Base-by-base conservation (phyloP, 2,797 vertebrate genomes). In the Xiphophorus birchmanni region DNA sequence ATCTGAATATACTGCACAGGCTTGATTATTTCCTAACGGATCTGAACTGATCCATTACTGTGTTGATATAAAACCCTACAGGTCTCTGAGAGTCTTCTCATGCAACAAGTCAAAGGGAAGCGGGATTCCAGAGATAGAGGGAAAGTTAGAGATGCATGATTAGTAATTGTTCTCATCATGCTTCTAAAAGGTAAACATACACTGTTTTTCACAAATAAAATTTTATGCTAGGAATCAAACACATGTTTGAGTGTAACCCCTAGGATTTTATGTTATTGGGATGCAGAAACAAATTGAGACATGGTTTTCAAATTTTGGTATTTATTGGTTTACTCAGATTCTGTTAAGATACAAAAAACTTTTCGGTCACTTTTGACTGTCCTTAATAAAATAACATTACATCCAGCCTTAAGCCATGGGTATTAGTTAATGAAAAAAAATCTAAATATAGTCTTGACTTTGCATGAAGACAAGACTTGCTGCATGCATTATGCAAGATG, bases 21-120 rank as follows among this genome's bases (percentile, higher is more conserved):
- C 26, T 71, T 54, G 80, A 85, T 84, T 76, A 37, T 81, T 47
- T 81, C 67, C 77, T 67, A n/a, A 65, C 58, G 79, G 54, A 60
- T 69, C 26, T 10, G 52, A 84, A 23, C 73, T 86, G 84, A 78
- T 77, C 23, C 56, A 90, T 92, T 90, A 80, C 89, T 86, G 90
- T 50, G 72, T 37, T 63, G 71, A 74, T 50, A 60, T 50, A 48
- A 52, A 48, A 77, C 75, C n/a, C 58, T 77, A 48, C 86, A 82
- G 80, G 81, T 75, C 77, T 73, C 52, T 85, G 77, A 74, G 67
- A 85, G 77, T 74, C 40, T 11, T 90, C 58, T 79, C 52, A 85
- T 60, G 73, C 52, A 80, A 69, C 35, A 71, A 83, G 75, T 79
- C 73, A 72, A 29, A 47, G 13, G 23, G n/a, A 44, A 67, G 79